Base-by-base conservation (phyloP, 2,113 vertebrate species). In the Thamnaconus septentrionalis region DNA sequence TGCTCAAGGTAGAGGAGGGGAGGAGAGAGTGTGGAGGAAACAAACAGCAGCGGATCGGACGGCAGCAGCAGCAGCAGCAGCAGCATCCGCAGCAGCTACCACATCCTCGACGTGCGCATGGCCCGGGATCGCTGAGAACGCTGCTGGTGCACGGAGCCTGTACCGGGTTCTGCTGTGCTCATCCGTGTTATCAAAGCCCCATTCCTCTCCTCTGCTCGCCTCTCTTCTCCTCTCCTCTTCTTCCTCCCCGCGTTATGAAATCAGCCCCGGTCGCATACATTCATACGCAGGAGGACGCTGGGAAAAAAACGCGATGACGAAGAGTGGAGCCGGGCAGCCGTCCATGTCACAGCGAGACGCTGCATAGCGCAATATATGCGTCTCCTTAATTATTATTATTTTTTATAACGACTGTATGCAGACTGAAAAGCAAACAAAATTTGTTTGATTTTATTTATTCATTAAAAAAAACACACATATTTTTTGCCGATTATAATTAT, bases 301-400 rank as follows among this genome's bases (percentile, higher is more conserved):
- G 58, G 18, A 31, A 52, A 54, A 80, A 70, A 81, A 86, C 83
- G 82, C 87, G 85, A 89, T 91, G 90, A 91, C 90, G 90, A 89
- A 83, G 63, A 61, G 66, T 49, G 66, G 18, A 85, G 73, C 84
- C 65, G 75, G 67, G 65, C 81, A 68, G 78, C 64, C 81, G 80
- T 85, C 66, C 77, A 75, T 64, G 44, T 61, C 53, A 11, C 67
- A 70, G 53, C 11, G 67, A 68, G 77, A 46, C 75, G 51, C 67
- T 61, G 62, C 7, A 49, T 50, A 31, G 18, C 18, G 18, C 18
- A 31, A 31, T 31, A 31, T 31, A 31, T 31, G 18, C 18, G 18
- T 31, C 18, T 31, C 18, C 1, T 31, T 31, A 31, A 31, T 31
- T 31, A 31, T 31, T 31, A 31, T 31, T 31, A 31, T 31, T 31